Evolutionary conservation across 1,140 invertebrate species (phyloP).

Genomic region (Polypedilum pembai): DNA sequence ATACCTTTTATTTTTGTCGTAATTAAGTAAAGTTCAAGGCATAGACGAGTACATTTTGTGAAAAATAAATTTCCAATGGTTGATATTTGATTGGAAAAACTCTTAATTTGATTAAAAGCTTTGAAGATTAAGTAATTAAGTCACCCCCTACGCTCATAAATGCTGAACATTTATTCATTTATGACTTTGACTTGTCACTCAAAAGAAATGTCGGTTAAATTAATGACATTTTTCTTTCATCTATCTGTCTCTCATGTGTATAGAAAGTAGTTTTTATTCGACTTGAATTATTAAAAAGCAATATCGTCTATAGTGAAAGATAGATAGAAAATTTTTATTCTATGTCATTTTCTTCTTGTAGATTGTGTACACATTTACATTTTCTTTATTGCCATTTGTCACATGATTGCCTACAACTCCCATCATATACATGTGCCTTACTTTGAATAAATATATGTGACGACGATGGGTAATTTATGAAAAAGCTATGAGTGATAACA

Average conservation of each 20-base stretch:
- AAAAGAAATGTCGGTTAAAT: neutral
- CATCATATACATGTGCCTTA: neutral
- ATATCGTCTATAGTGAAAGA: neutral
- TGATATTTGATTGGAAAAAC: too few relatives aligned
- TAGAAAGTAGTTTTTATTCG: neutral
- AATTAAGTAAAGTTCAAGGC: too few relatives aligned
- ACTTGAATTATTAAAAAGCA: slow-evolving; percentile 26
- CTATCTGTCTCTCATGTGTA: neutral
- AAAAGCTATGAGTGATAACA: neutral
- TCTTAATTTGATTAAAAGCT: too few relatives aligned
- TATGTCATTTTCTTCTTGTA: neutral
- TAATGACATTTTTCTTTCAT: neutral
- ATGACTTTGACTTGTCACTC: too few relatives aligned
- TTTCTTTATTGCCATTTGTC: slow-evolving; percentile 27
- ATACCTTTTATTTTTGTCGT: too few relatives aligned
- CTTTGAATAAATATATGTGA: neutral
- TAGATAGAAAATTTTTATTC: neutral
- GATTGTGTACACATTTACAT: neutral
- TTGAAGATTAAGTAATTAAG: too few relatives aligned
- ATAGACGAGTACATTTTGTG: too few relatives aligned
- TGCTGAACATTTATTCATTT: too few relatives aligned
- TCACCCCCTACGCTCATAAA: too few relatives aligned
- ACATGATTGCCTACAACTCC: neutral
- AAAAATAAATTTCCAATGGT: too few relatives aligned
- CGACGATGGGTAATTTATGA: slow-evolving; percentile 17